Conservation (phyloP, 2,888 invertebrate species). For the Rhabditoides inermis region DNA sequence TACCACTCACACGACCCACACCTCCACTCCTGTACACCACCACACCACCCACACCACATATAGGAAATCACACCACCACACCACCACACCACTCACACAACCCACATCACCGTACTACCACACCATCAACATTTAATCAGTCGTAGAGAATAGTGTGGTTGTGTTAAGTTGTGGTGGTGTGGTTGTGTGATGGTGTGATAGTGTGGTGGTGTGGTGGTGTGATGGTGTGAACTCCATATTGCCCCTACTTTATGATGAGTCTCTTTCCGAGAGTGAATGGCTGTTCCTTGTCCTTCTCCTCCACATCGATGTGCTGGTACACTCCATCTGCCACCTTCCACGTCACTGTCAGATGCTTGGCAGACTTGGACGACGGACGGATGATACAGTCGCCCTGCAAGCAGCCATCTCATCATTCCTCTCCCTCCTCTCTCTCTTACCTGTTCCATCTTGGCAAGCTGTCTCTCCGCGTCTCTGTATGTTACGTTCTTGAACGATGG, state of each 20-base stretch:
- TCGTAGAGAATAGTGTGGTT: too few relatives aligned
- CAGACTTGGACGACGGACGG: slow-evolving; percentile 90
- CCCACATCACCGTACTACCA: too few relatives aligned
- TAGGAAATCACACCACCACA: too few relatives aligned
- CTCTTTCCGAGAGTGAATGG: slow-evolving; percentile 76
- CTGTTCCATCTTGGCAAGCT: slow-evolving; percentile 83
- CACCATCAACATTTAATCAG: too few relatives aligned
- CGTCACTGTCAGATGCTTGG: slow-evolving; percentile 88
- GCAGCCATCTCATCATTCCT: too few relatives aligned
- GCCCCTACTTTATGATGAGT: slow-evolving; percentile 11
- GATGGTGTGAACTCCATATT: too few relatives aligned
- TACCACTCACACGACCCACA: slow-evolving; percentile 54
- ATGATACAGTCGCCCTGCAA: slow-evolving; percentile 61
- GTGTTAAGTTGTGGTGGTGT: too few relatives aligned
- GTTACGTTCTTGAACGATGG: slow-evolving; percentile 93
- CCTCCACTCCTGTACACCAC: too few relatives aligned
- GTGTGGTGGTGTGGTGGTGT: too few relatives aligned
- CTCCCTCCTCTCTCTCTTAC: slow-evolving; percentile 8
- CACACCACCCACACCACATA: too few relatives aligned
- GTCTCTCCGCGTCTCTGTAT: slow-evolving; percentile 79
- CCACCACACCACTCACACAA: too few relatives aligned
- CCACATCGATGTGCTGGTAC: slow-evolving; percentile 88
- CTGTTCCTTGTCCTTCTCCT: slow-evolving; percentile 93
- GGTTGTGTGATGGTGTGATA: too few relatives aligned
- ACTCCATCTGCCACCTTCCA: slow-evolving; percentile 94